Evolutionary conservation across 2,113 vertebrate species (phyloP), one percentile per base, ranked within the genome.

Genomic region (Phalacrocorax brasilianus): DNA sequence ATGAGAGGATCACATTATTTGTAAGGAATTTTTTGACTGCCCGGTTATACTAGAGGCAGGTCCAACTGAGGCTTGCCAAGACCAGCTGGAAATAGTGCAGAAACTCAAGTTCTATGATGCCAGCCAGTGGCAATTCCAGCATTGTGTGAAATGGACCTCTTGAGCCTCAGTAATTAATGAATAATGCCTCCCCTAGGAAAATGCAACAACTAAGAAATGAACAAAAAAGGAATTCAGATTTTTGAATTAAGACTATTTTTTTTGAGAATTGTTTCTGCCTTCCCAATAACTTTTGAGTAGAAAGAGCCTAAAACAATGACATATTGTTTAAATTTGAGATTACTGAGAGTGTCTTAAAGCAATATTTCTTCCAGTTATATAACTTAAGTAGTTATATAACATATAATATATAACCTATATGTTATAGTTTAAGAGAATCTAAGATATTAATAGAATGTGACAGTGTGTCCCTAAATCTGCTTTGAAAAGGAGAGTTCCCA

Each of bases 31-130:
- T 70, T 40, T 61, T 70, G 11, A 18, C 8, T 38, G 53, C 24
- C 49, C 21, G 11, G 26, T 55, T 50, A 1, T 2, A 3, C 11
- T 47, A 5, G 0, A 8, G 35, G 19, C 12, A 10, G 30, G 18
- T 16, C 8, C 32, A 58, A 11, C 35, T 49, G 65, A 58, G 35
- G 28, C 21, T 87, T 86, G 58, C 23, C 17, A 44, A 44, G 40
- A 30, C 27, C 38, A 42, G 9, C 56, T 82, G 50, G 35, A 18
- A 44, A 8, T 14, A 45, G 35, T 5, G 40, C 14, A 53, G 50
- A 13, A 68, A 20, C 8, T 80, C 7, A 4, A 1, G 0, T 28
- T 81, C 44, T 33, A 7, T 52, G 28, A 26, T 28, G 55, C 44
- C 65, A 66, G 21, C 11, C 47, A 9, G 11, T 21, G 70, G 40